Percentiles rank a stretch among this genome's conserved stretches.
Evolutionary conservation across 2,113 vertebrate genomes (phyloP).

Genomic region (Podocnemis expansa): DNA sequence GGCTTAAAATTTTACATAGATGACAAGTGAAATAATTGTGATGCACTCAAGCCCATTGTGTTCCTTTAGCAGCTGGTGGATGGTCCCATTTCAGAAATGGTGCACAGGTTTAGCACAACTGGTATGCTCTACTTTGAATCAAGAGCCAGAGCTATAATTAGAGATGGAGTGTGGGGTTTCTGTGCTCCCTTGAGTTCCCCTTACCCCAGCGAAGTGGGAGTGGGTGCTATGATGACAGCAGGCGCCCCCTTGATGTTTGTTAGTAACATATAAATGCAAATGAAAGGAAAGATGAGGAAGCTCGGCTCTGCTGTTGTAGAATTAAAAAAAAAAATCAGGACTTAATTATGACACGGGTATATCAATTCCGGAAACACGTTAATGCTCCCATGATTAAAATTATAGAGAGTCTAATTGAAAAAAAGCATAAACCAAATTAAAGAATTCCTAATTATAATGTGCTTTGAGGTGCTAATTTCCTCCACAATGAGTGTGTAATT

Average conservation of each 20-base stretch:
- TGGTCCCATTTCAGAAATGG: background rate
- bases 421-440: conserved; percentile 85
- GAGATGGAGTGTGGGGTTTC: background rate
- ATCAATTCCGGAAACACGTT: conserved; percentile 85
- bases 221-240: background rate
- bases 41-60: background rate
- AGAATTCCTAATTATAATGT: conserved; percentile 88
- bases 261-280: background rate
- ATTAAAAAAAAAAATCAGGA: conserved; percentile 70
- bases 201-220: background rate
- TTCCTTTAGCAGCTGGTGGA: background rate
- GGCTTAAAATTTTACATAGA: background rate
- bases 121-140: background rate
- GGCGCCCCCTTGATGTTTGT: background rate
- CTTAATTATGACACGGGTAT: conserved; percentile 85
- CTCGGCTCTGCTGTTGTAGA: conserved; percentile 67
- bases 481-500: conserved; percentile 80
- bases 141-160: background rate
- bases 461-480: conserved; percentile 85
- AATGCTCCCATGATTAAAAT: conserved; percentile 88
- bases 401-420: conserved; percentile 85
- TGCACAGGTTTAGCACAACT: background rate
- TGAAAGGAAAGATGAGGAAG: conserved; percentile 68
- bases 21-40: background rate
- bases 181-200: background rate